phyloP scores from a whole-genome alignment of 1,140 invertebrate species.

The Nixonia krombeini region DNA sequence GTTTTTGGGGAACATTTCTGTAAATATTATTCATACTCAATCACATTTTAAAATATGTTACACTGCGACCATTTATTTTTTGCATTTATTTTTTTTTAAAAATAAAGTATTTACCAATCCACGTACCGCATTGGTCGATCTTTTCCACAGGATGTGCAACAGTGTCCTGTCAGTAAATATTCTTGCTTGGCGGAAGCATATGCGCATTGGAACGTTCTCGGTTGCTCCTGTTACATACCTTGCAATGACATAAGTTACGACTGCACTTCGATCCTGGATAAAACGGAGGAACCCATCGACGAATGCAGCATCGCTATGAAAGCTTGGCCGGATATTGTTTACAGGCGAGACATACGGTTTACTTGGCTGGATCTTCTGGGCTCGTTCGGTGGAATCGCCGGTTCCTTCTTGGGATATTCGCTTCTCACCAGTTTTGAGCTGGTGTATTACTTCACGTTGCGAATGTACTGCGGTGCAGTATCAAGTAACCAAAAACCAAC shows the following conservation, averaged over 20 bases:
- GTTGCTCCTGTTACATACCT: conserved; percentile 26
- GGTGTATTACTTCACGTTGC: conserved; percentile 80
- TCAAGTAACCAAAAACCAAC: background rate
- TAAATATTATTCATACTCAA: too few relatives aligned
- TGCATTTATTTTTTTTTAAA: too few relatives aligned
- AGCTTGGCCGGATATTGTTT: conserved; percentile 79
- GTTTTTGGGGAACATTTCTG: conserved; percentile 1
- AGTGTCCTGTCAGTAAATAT: background rate
- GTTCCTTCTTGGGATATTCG: conserved; percentile 82
- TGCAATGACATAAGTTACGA: conserved; percentile 29
- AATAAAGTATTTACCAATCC: too few relatives aligned
- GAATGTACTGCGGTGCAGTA: conserved; percentile 74
- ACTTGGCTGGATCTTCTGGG: conserved; percentile 83
- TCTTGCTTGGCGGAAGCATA: background rate
- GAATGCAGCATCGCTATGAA: conserved; percentile 1
- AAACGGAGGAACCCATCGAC: background rate
- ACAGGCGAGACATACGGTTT: conserved; percentile 82
- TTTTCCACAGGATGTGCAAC: background rate
- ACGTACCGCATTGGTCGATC: too few relatives aligned
- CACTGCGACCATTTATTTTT: too few relatives aligned
- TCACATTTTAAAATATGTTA: too few relatives aligned
- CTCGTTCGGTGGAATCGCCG: conserved; percentile 79
- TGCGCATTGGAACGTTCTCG: background rate
- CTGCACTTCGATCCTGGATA: background rate
- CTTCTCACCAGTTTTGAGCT: conserved; percentile 81